Base-by-base conservation (phyloP, 2,113 vertebrate species). In the Neodontobutis hainanensis region DNA sequence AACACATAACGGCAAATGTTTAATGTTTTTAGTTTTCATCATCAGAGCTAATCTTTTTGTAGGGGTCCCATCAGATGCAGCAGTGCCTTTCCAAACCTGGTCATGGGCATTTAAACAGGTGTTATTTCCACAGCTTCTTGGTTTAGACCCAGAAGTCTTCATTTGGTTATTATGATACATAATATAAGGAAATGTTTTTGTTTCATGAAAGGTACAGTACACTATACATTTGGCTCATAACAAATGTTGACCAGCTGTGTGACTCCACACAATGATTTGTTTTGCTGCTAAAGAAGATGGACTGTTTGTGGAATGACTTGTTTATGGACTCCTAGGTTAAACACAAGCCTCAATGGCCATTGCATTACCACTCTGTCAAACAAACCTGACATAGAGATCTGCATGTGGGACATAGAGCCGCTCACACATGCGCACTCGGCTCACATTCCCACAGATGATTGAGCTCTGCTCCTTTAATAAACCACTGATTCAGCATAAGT, bases 401-500 rank as follows among this genome's bases (percentile, higher is more conserved):
- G 50, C 60, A 44, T 66, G 42, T 59, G 43, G 16, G 59, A 48
- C 44, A 65, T 60, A 43, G 44, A 72, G 71, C 67, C 74, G 58
- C 63, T 16, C 61, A 38, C 56, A 55, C 47, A 59, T 35, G 48
- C 38, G 59, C 44, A 68, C 65, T 40, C 11, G 27, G 50, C 72
- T 35, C 62, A 34, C 76, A 55, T 52, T 42, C 71, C 59, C 75
- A 75, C 73, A 78, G 67, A 80, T 83, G 86, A 88, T 84, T 86
- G 88, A 88, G 79, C 75, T 81, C 70, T 76, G 75, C 52, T 63
- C 76, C 70, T 40, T 82, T 82, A 86, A 85, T 85, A 88, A 91
- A 86, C 64, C 79, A 56, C 81, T 84, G 84, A 90, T 87, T 90
- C 85, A 85, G 89, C 85, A 88, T 85, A 86, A 86, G 79, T 83